These are phyloP conservation scores for Artibeus lituratus DNA, from an alignment of 2,797 vertebrate genomes.

Conservation along the genomic window DNA sequence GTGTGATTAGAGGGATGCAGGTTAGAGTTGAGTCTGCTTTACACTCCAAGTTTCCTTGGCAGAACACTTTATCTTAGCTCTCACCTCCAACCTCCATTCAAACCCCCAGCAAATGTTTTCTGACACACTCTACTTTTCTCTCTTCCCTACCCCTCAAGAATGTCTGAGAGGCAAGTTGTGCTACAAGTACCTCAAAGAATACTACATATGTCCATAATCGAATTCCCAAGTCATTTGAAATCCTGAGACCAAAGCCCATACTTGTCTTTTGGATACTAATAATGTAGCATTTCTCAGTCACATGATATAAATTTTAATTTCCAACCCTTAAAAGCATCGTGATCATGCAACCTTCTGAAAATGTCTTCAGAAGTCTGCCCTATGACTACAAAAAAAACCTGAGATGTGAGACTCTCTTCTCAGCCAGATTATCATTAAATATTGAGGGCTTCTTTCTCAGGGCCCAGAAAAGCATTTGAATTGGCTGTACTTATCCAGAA, in stretches of 20 bases:
- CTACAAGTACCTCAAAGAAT: background rate
- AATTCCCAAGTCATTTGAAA: background rate
- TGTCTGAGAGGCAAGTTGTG: background rate
- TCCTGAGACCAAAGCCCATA: background rate
- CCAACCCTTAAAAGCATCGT: constrained; percentile 6
- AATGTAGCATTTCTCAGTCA: background rate
- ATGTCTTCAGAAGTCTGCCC: background rate
- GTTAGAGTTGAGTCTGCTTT: background rate
- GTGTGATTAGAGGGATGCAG: no score
- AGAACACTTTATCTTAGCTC: background rate
- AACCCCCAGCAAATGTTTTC: background rate
- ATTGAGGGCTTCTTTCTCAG: background rate
- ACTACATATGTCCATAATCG: background rate
- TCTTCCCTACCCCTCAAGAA: background rate
- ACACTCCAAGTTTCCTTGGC: no score
- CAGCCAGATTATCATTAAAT: background rate
- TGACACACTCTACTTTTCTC: background rate
- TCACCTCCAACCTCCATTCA: background rate
- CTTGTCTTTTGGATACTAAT: background rate
- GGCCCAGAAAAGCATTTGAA: constrained; percentile 14
- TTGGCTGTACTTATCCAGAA: background rate
- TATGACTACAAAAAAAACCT: background rate
- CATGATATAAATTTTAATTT: background rate
- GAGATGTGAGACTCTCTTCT: background rate
- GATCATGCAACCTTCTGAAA: background rate